These are phyloP conservation scores for Sitta europaea DNA, from an alignment of 2,113 vertebrate species.

Conservation along the genomic window DNA sequence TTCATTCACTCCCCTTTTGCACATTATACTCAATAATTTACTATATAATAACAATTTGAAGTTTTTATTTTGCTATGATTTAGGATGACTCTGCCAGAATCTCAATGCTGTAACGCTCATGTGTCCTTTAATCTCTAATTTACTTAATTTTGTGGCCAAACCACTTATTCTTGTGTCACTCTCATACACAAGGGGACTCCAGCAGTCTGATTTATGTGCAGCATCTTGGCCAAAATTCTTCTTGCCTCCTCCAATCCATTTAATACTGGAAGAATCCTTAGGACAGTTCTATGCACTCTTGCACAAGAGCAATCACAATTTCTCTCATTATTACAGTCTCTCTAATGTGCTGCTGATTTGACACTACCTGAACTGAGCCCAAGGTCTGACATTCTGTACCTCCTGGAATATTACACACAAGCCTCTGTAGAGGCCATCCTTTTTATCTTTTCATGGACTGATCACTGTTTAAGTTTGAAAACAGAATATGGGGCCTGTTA, in stretches of 20 bases:
- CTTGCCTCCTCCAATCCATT: neutral
- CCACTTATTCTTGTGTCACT: neutral
- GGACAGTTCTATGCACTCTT: neutral
- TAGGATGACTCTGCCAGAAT: neutral
- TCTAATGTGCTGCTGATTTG: neutral
- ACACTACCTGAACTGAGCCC: neutral
- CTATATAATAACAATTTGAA: neutral
- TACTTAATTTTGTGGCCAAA: neutral
- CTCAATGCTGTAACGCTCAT: neutral
- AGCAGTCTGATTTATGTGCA: neutral
- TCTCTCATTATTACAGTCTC: neutral
- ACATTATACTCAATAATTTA: neutral
- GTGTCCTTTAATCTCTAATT: neutral
- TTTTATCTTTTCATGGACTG: neutral
- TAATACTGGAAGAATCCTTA: neutral
- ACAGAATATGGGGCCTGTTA: neutral
- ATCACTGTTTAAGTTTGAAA: neutral
- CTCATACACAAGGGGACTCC: neutral
- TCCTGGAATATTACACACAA: neutral
- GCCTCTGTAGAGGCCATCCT: neutral
- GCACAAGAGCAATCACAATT: neutral
- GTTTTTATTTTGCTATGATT: neutral
- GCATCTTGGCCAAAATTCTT: neutral
- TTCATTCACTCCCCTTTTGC: neutral
- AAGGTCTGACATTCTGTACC: neutral